phyloP scores from a whole-genome alignment of 1,140 invertebrate genomes.

The Drosophila takahashii region DNA sequence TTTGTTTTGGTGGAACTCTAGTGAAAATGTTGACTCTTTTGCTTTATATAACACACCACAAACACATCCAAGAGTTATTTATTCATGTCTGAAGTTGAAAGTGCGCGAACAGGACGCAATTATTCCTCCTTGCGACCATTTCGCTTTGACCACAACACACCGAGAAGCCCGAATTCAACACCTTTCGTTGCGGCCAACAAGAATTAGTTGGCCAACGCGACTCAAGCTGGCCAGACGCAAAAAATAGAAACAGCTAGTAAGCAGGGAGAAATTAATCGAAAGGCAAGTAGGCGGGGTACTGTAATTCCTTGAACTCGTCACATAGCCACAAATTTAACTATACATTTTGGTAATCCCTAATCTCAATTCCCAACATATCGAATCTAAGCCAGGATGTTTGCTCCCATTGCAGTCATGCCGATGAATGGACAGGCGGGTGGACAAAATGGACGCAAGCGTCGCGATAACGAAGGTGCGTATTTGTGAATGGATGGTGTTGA shows the following conservation, averaged over 20 bases:
- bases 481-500: constrained; percentile 21
- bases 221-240: constrained; percentile 71
- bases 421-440: constrained; percentile 79
- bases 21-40: constrained; percentile 47
- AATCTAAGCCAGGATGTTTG: constrained; percentile 20
- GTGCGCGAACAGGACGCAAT: constrained; percentile 77
- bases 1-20: constrained; percentile 28
- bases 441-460: constrained; percentile 68
- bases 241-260: constrained; percentile 11
- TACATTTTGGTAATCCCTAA: neutral
- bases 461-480: constrained; percentile 79
- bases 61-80: constrained; percentile 43
- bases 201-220: constrained; percentile 73
- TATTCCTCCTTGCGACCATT: constrained; percentile 37
- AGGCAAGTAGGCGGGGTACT: constrained; percentile 7
- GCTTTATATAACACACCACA: constrained; percentile 28
- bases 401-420: constrained; percentile 74
- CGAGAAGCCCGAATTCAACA: constrained; percentile 76
- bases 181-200: constrained; percentile 59
- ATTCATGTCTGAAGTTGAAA: constrained; percentile 50
- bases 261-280: neutral
- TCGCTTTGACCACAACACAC: constrained; percentile 63
- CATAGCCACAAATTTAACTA: neutral
- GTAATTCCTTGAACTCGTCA: neutral
- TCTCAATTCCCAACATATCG: too few relatives aligned